Evolutionary conservation across 2,113 vertebrate species (phyloP), one percentile per base, ranked within the genome.

Genomic region (Mesocricetus auratus): DNA sequence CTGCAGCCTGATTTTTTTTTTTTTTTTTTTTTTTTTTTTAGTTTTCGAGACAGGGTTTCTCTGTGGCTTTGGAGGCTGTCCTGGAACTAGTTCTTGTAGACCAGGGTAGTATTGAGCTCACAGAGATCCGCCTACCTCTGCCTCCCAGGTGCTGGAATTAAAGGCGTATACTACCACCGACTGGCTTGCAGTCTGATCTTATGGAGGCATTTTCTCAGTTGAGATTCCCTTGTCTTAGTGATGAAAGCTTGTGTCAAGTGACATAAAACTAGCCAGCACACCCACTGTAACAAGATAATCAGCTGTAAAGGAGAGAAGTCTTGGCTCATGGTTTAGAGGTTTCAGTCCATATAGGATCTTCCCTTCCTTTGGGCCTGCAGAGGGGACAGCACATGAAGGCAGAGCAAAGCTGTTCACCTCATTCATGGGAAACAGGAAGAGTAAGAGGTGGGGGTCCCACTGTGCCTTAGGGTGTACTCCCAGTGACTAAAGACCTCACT

Each of bases 301-400:
- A 50, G 1, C 3, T 42, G 19, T n/a, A 62, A 26, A 29, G 12
- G 13, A 66, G 2, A 33, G 3, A 2, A 42, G 9, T 33, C 16
- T 47, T 21, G 64, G 64, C 11, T 22, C 31, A 0, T 2, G 1
- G 64, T 42, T 69, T 42, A 0, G 15, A 39, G 56, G 17, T 13
- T 90, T 29, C 19, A 1, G 77, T 24, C 22, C 26, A 73, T 33
- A 22, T 16, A 22, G 17, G 33, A n/a, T 31, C 5, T 31, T 4
- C 5, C n/a, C 45, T 16, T 5, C 60, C 50, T 69, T n/a, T 45
- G 12, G 31, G 24, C 64, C 53, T 33, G 33, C 26, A 42, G 33
- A 31, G 16, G 45, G 22, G 42, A 4, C 33, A n/a, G 42, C 77
- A 6, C 29, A 50, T 33, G 12, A 3, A 2, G 11, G 56, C 66